A percentile compares a stretch with the other conserved stretches of the same genome.
Evolutionary conservation across 2,113 vertebrate genomes (phyloP).

Genomic region (Tangachromis dhanisi): DNA sequence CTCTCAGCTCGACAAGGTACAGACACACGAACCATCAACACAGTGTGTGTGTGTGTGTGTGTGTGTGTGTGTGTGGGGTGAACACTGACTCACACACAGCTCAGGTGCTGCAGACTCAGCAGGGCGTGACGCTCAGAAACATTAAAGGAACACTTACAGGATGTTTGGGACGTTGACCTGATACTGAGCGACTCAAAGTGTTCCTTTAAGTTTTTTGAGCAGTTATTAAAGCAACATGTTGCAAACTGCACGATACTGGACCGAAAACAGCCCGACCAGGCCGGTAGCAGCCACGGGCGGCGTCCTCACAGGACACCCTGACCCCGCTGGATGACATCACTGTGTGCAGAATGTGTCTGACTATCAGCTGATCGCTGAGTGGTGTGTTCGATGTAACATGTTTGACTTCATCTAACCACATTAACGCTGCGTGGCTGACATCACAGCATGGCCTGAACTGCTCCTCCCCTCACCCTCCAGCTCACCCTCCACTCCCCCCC

Average conservation of each 20-base stretch:
- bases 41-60: background rate
- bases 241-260: background rate
- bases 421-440: background rate
- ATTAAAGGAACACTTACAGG: background rate
- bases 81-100: background rate
- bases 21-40: background rate
- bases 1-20: constrained; percentile 94
- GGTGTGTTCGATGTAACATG: background rate
- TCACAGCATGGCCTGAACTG: constrained; percentile 62
- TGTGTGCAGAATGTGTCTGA: background rate
- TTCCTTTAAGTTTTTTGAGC: background rate
- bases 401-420: constrained; percentile 1
- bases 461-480: constrained; percentile 54
- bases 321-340: background rate
- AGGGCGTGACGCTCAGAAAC: background rate
- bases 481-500: constrained; percentile 16
- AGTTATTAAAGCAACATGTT: background rate
- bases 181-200: background rate
- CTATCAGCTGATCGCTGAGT: background rate
- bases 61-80: background rate
- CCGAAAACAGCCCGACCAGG: background rate
- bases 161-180: background rate
- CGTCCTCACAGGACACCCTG: background rate
- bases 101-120: background rate
- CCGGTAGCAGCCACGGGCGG: background rate